Conservation (phyloP, 2,797 vertebrate species). For the Crenichthys baileyi region DNA sequence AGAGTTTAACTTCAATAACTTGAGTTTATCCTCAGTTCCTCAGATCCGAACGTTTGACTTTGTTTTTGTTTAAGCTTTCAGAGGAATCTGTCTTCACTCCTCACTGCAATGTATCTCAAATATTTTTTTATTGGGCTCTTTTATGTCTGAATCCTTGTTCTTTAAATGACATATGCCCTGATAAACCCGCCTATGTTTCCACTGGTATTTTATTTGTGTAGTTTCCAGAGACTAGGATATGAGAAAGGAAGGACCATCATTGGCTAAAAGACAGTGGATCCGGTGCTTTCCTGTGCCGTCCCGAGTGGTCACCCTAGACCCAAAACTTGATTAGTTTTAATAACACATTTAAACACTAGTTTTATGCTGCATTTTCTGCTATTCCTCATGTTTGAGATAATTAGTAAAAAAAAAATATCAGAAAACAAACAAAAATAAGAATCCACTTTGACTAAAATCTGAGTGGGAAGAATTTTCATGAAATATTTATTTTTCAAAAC, state of each 20-base stretch:
- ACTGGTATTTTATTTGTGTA: slow-evolving; percentile 68
- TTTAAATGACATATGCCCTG: slow-evolving; percentile 52
- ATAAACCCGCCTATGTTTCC: slow-evolving; percentile 63
- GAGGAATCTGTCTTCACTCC: slow-evolving; percentile 32
- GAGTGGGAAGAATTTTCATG: neutral
- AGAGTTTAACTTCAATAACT: slow-evolving; percentile 9
- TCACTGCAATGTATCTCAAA: slow-evolving; percentile 35
- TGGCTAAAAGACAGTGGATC: slow-evolving; percentile 19
- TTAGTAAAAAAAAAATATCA: too few species aligned
- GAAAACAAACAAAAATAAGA: neutral
- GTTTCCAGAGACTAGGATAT: slow-evolving; percentile 55
- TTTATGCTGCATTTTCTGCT: neutral
- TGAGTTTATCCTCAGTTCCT: slow-evolving; percentile 7
- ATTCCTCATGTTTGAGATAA: neutral
- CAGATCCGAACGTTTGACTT: slow-evolving; percentile 21
- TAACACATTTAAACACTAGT: neutral
- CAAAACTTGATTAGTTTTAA: neutral
- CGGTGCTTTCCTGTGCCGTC: neutral
- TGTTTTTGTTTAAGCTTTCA: slow-evolving; percentile 13
- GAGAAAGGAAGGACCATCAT: slow-evolving; percentile 33
- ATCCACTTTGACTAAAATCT: neutral
- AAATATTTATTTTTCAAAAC: neutral
- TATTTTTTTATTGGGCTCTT: slow-evolving; percentile 18
- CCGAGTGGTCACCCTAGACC: neutral
- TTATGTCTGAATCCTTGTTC: slow-evolving; percentile 39